Percentiles rank a stretch among this genome's conserved stretches.
phyloP scores from a whole-genome alignment of 2,113 vertebrate species.

The Paramormyrops kingsleyae region DNA sequence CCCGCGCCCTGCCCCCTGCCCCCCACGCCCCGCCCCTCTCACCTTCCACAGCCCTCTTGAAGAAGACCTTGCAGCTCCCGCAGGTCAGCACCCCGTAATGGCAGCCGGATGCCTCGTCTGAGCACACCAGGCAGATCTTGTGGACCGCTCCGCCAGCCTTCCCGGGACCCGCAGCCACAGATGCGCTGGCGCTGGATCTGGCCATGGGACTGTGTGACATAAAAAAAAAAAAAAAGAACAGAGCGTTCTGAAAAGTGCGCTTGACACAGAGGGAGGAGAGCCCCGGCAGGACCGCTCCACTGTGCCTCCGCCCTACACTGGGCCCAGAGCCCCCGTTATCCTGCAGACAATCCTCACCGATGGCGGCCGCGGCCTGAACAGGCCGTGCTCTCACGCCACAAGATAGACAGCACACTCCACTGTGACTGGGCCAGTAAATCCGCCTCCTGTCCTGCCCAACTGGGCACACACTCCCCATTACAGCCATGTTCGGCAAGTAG shows the following conservation, averaged over 20 bases:
- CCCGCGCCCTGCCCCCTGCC: too few species aligned
- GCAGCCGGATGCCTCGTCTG: slow-evolving; percentile 69
- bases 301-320: neutral
- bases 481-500: neutral
- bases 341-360: neutral
- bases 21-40: neutral
- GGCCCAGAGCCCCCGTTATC: neutral
- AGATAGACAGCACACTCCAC: neutral
- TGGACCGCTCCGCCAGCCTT: slow-evolving; percentile 47
- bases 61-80: slow-evolving; percentile 75
- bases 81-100: slow-evolving; percentile 75
- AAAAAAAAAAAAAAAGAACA: neutral
- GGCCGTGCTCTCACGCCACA: neutral
- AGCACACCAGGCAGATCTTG: slow-evolving; percentile 71
- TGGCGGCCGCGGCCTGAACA: neutral
- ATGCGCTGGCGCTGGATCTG: slow-evolving; percentile 40
- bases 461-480: neutral
- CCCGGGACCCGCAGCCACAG: slow-evolving; percentile 36
- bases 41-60: slow-evolving; percentile 75
- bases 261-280: neutral
- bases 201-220: slow-evolving; percentile 26
- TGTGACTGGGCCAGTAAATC: neutral
- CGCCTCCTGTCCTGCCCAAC: neutral
- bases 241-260: neutral
- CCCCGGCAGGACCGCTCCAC: neutral